A percentile compares a stretch with the other conserved stretches of the same genome.
Evolutionary conservation across 2,113 vertebrate genomes (phyloP).

Genomic region (Xenopus tropicalis): DNA sequence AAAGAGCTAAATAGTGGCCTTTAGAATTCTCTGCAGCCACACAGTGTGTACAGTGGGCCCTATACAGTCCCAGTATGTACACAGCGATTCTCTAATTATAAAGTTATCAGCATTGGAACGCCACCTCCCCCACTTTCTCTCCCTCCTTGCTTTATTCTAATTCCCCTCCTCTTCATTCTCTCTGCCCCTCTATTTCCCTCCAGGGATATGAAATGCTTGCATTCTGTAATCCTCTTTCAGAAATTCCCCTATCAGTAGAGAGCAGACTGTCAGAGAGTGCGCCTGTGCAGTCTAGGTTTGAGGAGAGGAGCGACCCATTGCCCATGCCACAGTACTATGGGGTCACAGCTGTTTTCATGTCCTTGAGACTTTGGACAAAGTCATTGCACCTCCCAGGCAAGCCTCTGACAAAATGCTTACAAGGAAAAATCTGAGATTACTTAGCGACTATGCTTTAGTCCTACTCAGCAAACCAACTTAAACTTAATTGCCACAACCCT

Average conservation of each 20-base stretch:
- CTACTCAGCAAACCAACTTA: background rate
- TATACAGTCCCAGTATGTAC: background rate
- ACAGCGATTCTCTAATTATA: background rate
- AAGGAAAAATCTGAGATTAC: background rate
- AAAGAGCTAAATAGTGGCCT: no score
- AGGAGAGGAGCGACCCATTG: background rate
- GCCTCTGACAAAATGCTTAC: background rate
- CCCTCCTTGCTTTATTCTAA: background rate
- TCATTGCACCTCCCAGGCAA: background rate
- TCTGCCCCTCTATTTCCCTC: background rate
- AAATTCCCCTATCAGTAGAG: constrained; percentile 6
- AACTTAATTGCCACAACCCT: background rate
- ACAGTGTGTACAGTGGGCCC: background rate
- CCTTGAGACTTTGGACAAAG: constrained; percentile 2
- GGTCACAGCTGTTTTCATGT: constrained; percentile 7
- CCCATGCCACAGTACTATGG: background rate
- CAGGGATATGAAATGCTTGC: background rate
- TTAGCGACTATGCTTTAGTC: background rate
- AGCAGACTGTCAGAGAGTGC: background rate
- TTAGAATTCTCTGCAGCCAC: no score
- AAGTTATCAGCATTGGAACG: background rate
- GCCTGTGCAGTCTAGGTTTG: background rate
- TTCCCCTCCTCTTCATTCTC: background rate
- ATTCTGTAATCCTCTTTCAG: background rate
- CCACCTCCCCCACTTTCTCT: background rate